Percentiles rank a stretch among this genome's conserved stretches.
Evolutionary conservation across 1,140 invertebrate species (phyloP).

Genomic region (Coptotermes formosanus): DNA sequence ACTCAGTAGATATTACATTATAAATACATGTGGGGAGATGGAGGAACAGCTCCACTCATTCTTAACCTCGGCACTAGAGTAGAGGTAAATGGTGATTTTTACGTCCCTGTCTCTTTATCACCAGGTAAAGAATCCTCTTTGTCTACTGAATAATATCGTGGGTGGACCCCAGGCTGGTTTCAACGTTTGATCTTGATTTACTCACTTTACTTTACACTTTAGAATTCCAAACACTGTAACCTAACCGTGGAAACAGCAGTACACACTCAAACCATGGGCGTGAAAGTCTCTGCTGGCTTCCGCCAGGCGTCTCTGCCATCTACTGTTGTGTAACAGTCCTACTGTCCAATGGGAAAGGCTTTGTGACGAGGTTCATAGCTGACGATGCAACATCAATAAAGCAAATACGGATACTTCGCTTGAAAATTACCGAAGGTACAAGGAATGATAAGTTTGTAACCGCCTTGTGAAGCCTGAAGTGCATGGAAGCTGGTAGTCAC

Average conservation of each 20-base stretch:
- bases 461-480: not conserved
- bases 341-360: not conserved
- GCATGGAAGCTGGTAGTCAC: not conserved
- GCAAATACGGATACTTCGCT: not conserved
- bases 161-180: too few relatives aligned
- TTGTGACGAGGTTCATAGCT: not conserved
- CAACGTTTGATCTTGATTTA: too few relatives aligned
- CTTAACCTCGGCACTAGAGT: too few relatives aligned
- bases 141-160: too few relatives aligned
- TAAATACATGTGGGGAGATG: too few relatives aligned
- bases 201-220: not conserved
- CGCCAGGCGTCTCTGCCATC: not conserved
- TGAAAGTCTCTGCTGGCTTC: not conserved
- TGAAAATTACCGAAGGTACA: not conserved
- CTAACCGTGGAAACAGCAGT: not conserved
- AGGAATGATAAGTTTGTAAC: not conserved
- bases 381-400: not conserved
- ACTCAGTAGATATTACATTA: too few relatives aligned
- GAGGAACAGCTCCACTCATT: too few relatives aligned
- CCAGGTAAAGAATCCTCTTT: too few relatives aligned
- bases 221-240: not conserved
- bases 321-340: not conserved
- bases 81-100: too few relatives aligned
- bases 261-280: not conserved
- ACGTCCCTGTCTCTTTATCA: too few relatives aligned